A percentile compares a stretch with the other conserved stretches of the same genome.
Conservation (phyloP, 2,797 vertebrate genomes). For the Sebastes iracundus region DNA sequence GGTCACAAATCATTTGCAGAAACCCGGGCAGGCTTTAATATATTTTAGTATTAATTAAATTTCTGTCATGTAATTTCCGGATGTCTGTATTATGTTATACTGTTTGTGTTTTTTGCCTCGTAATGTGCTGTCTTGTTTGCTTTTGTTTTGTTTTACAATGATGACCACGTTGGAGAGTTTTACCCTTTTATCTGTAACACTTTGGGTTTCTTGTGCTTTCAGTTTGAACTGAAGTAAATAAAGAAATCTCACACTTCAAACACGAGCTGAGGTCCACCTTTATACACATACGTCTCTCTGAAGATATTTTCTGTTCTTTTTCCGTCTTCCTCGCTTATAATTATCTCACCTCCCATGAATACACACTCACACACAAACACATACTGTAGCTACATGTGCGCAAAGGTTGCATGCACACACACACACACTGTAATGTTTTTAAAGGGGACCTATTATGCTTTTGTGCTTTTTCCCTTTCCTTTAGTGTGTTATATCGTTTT, state of each 20-base stretch:
- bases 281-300: neutral
- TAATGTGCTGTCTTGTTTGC: neutral
- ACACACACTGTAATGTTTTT: no score
- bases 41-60: slow-evolving; percentile 40
- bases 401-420: neutral
- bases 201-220: neutral
- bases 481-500: no score
- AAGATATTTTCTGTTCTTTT: neutral
- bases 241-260: slow-evolving; percentile 11
- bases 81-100: neutral
- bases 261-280: neutral
- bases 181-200: neutral
- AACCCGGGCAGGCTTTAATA: slow-evolving; percentile 20
- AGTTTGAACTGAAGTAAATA: slow-evolving; percentile 18
- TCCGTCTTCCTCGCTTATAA: neutral
- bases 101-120: neutral
- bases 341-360: neutral
- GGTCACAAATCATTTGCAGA: slow-evolving; percentile 45
- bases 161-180: neutral
- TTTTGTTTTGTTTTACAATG: slow-evolving; percentile 17
- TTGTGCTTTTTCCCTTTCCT: no score
- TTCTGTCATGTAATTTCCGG: slow-evolving; percentile 5
- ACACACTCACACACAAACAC: neutral
- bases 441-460: no score
- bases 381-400: neutral